Base-by-base conservation (phyloP, 2,113 vertebrate genomes). In the Notothenia rossii region DNA sequence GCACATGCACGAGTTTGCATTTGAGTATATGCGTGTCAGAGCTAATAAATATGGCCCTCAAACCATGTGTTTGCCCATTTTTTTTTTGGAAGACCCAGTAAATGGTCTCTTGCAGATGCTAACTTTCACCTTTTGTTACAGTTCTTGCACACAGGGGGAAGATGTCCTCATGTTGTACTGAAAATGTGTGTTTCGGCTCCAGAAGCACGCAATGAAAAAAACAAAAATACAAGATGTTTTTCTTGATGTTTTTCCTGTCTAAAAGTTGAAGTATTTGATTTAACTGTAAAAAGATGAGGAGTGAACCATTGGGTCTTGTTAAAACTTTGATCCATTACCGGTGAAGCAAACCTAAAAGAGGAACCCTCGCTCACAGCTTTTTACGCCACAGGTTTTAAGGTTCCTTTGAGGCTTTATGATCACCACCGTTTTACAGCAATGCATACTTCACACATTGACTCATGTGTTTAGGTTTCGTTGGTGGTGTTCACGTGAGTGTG, bases 341-440 rank as follows among this genome's bases (percentile, higher is more conserved):
- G 55, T 58, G 63, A 72, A 74, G 33, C 18, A 64, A 72, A 71
- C 29, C 48, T 14, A 50, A 67, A 61, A 40, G 36, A 66, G 10
- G 15, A 83, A 53, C 58, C 20, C 61, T 77, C 1, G 1, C 80
- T 77, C 51, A 10, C 45, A 81, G 40, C 17, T 69, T 48, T 69
- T 89, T 77, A 82, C 88, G 71, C 83, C 40, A 10, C 36, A 59
- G 40, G 5, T 79, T 87, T 88, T 50, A 79, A 45, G 48, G 61
- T 76, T 86, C 86, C 83, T 77, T 56, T 72, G 85, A 69, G 84
- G 72, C 60, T 76, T 77, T 77, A 49, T 60, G 73, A 87, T 89
- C 60, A 83, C 63, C 68, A 73, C 63, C 6, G 13, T 87, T 87
- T 90, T 84, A 89, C 89, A 86, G 64, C 82, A 75, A 72, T 3